Base-by-base conservation (phyloP, 2,113 vertebrate species). In the Porphyrio hochstetteri region DNA sequence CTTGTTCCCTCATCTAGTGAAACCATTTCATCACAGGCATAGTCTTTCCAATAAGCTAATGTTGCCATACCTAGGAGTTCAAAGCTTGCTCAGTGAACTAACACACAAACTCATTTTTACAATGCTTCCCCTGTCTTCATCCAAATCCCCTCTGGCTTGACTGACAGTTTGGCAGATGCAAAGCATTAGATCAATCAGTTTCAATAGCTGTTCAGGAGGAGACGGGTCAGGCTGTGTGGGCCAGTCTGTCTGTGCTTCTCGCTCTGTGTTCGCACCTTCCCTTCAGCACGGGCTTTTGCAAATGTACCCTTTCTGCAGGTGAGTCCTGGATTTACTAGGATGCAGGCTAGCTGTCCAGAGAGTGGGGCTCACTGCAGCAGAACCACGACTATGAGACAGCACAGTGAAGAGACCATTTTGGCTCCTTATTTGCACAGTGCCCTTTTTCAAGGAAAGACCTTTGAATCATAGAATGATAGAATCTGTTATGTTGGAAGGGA, bases 161-260 rank as follows among this genome's bases (percentile, higher is more conserved):
- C 94, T 97, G 98, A 98, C 98, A 98, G 98, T 93, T 96, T 97
- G 98, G 98, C 96, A 98, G 98, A 98, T 97, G 98, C 96, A 94
- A 96, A 94, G 85, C 97, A 98, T 95, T 95, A 98, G 98, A 99
- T 98, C 98, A 98, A 98, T 99, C 98, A 98, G 98, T 97, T 98
- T 98, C 98, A 96, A 96, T 96, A 95, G 97, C 94, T 64, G 96
- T 90, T 95, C 82, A n/a, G 18, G 53, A 96, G 85, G 56, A 96
- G 94, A 97, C 65, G 60, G 97, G 95, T 92, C 95, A 68, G 96
- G 71, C 85, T 93, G 91, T 86, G 95, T 90, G 95, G 96, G 93
- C 84, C 75, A 93, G 80, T 40, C 86, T 88, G 78, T 83, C 79
- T 92, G 4, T 59, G 67, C 63, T 94, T 88, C 72, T 64, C 19